Evolutionary conservation across 1,140 invertebrate species (phyloP).

Genomic region (Muscidifurax raptorellus): DNA sequence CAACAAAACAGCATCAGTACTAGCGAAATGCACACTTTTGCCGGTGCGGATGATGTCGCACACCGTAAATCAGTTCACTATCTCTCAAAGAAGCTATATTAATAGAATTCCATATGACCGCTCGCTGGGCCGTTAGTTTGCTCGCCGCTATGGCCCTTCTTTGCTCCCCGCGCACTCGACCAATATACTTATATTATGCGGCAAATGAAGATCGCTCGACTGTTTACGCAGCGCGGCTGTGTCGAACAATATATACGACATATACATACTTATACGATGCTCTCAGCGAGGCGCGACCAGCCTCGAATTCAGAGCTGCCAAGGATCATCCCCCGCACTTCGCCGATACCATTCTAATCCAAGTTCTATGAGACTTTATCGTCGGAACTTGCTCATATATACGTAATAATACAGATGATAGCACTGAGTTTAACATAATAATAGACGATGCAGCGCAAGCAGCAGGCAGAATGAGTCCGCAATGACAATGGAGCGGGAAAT

Average conservation of each 20-base stretch:
- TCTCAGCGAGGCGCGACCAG: not conserved
- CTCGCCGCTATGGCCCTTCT: not conserved
- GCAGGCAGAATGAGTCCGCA: not conserved
- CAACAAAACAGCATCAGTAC: too few species aligned
- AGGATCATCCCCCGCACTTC: not conserved
- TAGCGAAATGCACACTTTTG: not conserved
- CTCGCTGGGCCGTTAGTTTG: too few species aligned
- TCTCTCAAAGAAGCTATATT: not conserved
- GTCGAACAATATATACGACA: not conserved
- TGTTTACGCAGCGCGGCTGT: not conserved
- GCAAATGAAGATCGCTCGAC: constrained; percentile 5
- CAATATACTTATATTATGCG: not conserved
- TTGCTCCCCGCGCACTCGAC: not conserved
- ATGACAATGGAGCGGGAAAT: not conserved
- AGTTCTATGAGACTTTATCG: not conserved
- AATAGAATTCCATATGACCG: constrained; percentile 1
- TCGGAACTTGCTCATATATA: not conserved
- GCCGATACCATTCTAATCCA: not conserved
- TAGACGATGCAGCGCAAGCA: too few species aligned
- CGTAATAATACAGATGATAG: too few species aligned
- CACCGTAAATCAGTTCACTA: not conserved
- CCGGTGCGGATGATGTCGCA: not conserved
- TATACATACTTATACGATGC: too few species aligned
- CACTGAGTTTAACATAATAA: too few species aligned
- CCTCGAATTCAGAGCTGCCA: not conserved